A percentile compares a stretch with the other conserved stretches of the same genome.
phyloP scores from a whole-genome alignment of 2,113 vertebrate species.

The Rhizomys pruinosus region DNA sequence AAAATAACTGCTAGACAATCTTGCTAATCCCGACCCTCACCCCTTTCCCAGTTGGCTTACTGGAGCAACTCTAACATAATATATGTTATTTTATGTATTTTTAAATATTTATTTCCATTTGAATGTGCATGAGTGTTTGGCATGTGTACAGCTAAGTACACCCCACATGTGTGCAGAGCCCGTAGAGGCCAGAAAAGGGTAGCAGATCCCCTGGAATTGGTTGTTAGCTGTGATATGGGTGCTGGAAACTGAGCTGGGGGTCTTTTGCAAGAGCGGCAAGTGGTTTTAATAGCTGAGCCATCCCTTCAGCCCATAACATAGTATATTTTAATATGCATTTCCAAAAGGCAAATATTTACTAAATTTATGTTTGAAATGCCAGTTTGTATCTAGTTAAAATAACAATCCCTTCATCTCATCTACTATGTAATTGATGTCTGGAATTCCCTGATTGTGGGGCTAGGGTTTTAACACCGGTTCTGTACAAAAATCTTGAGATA shows the following conservation, averaged over 20 bases:
- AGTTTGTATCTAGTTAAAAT: not conserved
- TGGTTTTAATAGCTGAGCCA: too few species aligned
- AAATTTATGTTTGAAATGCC: not conserved
- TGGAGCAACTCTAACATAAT: not conserved
- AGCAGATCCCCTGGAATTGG: too few species aligned
- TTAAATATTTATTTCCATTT: too few species aligned
- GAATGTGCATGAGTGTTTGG: too few species aligned
- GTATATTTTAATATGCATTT: not conserved
- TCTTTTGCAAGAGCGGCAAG: too few species aligned
- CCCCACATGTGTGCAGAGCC: too few species aligned
- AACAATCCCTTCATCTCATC: not conserved
- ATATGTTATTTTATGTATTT: not conserved
- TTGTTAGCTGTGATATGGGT: too few species aligned
- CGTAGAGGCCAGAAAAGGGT: too few species aligned
- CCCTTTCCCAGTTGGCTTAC: not conserved
- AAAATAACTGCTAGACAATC: not conserved
- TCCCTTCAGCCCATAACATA: too few species aligned
- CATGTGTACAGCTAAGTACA: too few species aligned
- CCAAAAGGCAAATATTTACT: slow-evolving; percentile 1
- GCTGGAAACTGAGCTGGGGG: too few species aligned
- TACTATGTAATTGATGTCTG: not conserved
- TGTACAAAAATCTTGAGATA: not conserved
- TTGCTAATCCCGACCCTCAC: not conserved
- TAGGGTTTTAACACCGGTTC: not conserved
- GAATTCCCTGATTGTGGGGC: not conserved